phyloP scores from a whole-genome alignment of 2,113 vertebrate species.

The Notarius lentiginosus region DNA sequence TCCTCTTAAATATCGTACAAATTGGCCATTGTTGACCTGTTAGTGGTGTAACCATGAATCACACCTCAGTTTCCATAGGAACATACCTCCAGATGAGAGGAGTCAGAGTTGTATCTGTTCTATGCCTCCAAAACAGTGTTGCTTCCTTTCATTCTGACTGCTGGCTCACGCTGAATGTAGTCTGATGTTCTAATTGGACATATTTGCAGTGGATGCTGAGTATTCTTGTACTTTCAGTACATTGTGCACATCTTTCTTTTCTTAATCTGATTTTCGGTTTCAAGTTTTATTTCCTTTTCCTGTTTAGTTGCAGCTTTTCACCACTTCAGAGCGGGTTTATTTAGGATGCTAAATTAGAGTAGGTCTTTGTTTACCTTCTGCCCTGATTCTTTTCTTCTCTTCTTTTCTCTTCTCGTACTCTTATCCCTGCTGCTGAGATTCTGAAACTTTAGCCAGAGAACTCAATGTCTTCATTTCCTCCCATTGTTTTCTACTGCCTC shows the following conservation, averaged over 20 bases:
- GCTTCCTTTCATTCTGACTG: conserved; percentile 15
- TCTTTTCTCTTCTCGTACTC: too few species aligned
- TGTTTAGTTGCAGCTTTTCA: conserved; percentile 38
- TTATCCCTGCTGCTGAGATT: conserved; percentile 44
- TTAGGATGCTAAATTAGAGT: conserved; percentile 64
- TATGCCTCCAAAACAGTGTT: background rate
- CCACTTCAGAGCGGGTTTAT: conserved; percentile 58
- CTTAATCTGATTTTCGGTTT: conserved; percentile 11
- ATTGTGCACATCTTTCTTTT: background rate
- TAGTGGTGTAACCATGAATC: conserved; percentile 35
- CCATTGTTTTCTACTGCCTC: conserved; percentile 37
- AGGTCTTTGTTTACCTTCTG: conserved; percentile 65
- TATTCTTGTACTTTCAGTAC: conserved; percentile 8
- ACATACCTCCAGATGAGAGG: conserved; percentile 26
- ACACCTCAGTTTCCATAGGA: conserved; percentile 49
- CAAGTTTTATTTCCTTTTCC: background rate
- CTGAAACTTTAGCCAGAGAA: conserved; percentile 55
- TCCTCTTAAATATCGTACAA: conserved; percentile 31
- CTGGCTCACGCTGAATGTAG: conserved; percentile 37
- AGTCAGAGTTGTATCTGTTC: background rate
- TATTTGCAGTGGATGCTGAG: background rate
- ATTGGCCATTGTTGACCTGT: conserved; percentile 41
- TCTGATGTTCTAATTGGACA: conserved; percentile 8
- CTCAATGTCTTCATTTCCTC: conserved; percentile 56
- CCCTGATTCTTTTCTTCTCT: background rate